Conservation (phyloP, 2,113 vertebrate genomes). For the Pelecanus crispus region DNA sequence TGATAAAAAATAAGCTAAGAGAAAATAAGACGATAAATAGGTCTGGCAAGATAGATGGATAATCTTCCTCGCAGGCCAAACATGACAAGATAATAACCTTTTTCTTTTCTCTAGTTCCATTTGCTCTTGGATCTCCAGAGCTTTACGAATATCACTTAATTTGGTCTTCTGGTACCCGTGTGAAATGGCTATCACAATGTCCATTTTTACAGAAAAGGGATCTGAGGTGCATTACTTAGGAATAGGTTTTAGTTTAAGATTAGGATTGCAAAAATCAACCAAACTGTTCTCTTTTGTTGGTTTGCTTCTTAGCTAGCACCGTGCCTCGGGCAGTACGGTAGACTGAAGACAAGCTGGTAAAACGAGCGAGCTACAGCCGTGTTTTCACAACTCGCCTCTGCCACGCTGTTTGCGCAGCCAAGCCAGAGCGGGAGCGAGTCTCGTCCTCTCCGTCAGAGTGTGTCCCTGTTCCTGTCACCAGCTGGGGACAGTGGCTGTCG, state of each 20-base stretch:
- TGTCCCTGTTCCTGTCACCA: background rate
- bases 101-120: background rate
- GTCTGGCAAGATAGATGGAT: conserved; percentile 22
- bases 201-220: background rate
- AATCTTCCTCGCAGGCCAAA: conserved; percentile 13
- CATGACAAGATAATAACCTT: conserved; percentile 32
- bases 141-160: background rate
- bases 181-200: background rate
- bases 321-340: rapidly evolving
- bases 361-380: background rate
- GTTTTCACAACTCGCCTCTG: background rate
- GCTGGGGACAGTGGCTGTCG: rapidly evolving
- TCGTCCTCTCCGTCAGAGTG: background rate
- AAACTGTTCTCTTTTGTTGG: background rate
- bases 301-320: rapidly evolving
- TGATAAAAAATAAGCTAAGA: conserved; percentile 27
- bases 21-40: conserved; percentile 31
- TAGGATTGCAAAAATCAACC: background rate
- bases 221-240: background rate
- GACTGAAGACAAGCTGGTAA: background rate
- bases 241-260: background rate
- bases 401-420: background rate
- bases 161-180: background rate
- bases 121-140: background rate
- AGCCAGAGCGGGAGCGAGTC: background rate